Evolutionary conservation across 53 echinoderm and acorn worm species (phyloP).

Genomic region (Arbacia lixula): DNA sequence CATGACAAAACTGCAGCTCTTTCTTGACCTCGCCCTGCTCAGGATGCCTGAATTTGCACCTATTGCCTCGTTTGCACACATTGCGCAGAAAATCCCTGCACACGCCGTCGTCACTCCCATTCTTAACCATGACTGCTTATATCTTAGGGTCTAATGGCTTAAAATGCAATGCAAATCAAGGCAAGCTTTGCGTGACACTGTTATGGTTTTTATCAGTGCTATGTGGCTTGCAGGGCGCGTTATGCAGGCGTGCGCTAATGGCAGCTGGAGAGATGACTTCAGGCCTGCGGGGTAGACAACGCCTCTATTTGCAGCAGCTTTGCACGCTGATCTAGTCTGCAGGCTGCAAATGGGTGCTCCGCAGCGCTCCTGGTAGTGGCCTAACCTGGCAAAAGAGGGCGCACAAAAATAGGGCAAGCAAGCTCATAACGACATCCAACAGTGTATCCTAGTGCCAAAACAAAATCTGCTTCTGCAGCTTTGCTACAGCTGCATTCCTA

Average conservation of each 20-base stretch:
- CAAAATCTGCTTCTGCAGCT: no score
- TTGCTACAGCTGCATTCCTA: no score
- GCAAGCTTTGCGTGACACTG: background rate
- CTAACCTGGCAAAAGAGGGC: slow-evolving; percentile 46
- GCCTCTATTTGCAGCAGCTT: slow-evolving; percentile 35
- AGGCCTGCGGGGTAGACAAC: slow-evolving; percentile 42
- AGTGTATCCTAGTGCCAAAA: no score
- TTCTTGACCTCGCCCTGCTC: slow-evolving; percentile 55
- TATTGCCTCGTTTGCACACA: slow-evolving; percentile 89
- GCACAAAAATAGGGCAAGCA: slow-evolving; percentile 46
- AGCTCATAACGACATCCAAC: slow-evolving; percentile 33
- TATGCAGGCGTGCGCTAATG: slow-evolving; percentile 13
- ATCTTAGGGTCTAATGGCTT: slow-evolving; percentile 2
- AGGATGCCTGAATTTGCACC: slow-evolving; percentile 92
- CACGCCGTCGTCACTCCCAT: slow-evolving; percentile 51
- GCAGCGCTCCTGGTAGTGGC: slow-evolving; percentile 35
- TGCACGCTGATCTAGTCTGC: slow-evolving; percentile 49
- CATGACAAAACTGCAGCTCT: slow-evolving; percentile 83
- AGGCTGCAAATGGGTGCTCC: slow-evolving; percentile 5
- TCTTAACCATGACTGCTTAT: slow-evolving; percentile 40
- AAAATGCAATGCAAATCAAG: background rate
- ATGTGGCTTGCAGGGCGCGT: slow-evolving; percentile 34
- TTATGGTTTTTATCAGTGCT: background rate
- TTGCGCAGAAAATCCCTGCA: slow-evolving; percentile 96
- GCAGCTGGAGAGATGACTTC: slow-evolving; percentile 34